Conservation (phyloP, 1,140 invertebrate species). For the Leucophenga varia region DNA sequence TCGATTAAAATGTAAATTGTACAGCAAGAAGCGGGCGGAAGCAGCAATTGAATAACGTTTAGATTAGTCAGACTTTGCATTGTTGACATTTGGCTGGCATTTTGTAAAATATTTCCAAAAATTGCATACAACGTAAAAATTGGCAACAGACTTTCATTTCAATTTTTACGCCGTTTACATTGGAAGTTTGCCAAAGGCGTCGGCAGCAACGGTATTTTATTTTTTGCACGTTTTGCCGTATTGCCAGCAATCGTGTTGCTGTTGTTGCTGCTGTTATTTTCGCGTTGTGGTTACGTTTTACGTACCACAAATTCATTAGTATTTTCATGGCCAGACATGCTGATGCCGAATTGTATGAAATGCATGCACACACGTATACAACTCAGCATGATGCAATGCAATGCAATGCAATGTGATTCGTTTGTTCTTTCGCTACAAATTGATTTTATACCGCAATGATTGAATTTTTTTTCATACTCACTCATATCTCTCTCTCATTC, state of each 20-base stretch:
- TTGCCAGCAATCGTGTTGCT: background rate
- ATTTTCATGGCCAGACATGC: constrained; percentile 2
- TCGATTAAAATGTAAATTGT: too few relatives aligned
- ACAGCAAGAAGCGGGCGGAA: too few relatives aligned
- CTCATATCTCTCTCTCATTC: background rate
- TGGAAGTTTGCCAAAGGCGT: background rate
- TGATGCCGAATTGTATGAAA: too few relatives aligned
- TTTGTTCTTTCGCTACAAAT: constrained; percentile 6
- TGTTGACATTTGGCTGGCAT: background rate
- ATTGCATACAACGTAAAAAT: too few relatives aligned
- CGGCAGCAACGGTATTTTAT: too few relatives aligned
- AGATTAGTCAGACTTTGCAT: too few relatives aligned
- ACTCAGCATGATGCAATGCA: too few relatives aligned
- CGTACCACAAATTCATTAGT: constrained; percentile 17
- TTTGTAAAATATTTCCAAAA: background rate
- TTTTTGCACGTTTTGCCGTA: background rate
- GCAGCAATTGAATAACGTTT: too few relatives aligned
- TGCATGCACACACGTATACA: background rate
- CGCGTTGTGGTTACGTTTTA: constrained; percentile 5
- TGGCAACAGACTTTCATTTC: background rate
- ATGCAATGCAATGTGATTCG: constrained; percentile 4
- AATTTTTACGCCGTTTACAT: background rate
- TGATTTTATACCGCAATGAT: constrained; percentile 12
- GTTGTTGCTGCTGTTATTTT: background rate
- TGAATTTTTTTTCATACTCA: too few relatives aligned